Evolutionary conservation across 64 coral and sea anemone species (phyloP).

Genomic region (Cladopsammia gracilis): DNA sequence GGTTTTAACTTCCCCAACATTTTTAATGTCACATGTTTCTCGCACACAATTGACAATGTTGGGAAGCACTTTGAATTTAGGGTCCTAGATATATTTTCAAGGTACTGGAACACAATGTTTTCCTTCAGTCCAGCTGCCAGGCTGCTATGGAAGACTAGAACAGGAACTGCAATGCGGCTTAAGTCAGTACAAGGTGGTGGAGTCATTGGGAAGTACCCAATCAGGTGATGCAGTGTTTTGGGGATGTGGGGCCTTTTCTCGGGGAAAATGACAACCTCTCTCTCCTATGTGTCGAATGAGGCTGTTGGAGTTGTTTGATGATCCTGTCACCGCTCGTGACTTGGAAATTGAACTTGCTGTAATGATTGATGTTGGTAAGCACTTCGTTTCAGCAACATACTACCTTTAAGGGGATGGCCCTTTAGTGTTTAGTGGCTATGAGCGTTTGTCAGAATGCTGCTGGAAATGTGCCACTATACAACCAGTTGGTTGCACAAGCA

Average conservation of each 20-base stretch:
- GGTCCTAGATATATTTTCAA: conserved; percentile 65
- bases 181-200: conserved; percentile 70
- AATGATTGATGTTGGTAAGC: conserved; percentile 68
- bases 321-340: conserved; percentile 54
- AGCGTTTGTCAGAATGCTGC: conserved; percentile 67
- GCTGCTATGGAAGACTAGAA: conserved; percentile 68
- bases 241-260: conserved; percentile 71
- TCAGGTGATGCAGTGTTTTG: conserved; percentile 72
- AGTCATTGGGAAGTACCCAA: conserved; percentile 77
- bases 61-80: conserved; percentile 55
- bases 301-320: conserved; percentile 86
- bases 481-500: conserved; percentile 80
- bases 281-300: conserved; percentile 41
- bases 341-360: conserved; percentile 77
- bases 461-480: conserved; percentile 67
- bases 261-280: conserved; percentile 60
- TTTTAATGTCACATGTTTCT: conserved; percentile 79
- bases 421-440: conserved; percentile 76
- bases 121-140: conserved; percentile 63
- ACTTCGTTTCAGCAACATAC: conserved; percentile 72
- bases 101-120: conserved; percentile 75
- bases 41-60: conserved; percentile 52
- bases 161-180: conserved; percentile 55
- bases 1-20: conserved; percentile 70
- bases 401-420: conserved; percentile 82